These are phyloP conservation scores for Gadopsis marmoratus DNA, from an alignment of 2,797 vertebrate species.

Conservation along the genomic window DNA sequence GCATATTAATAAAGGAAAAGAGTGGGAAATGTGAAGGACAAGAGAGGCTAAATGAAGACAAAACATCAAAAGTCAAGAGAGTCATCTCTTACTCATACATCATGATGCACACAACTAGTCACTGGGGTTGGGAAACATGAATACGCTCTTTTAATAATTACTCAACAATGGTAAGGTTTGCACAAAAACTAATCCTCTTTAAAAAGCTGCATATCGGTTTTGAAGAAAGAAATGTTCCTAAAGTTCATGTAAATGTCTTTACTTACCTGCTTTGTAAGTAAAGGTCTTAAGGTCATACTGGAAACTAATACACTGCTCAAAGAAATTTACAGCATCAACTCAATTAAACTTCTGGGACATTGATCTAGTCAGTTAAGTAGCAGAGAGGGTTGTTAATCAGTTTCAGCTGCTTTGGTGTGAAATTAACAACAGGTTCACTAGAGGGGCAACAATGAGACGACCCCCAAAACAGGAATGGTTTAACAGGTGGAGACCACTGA, in stretches of 20 bases:
- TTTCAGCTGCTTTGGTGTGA: too few species aligned
- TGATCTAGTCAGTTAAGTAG: too few species aligned
- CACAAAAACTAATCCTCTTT: too few species aligned
- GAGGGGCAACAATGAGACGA: too few species aligned
- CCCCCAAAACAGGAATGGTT: too few species aligned
- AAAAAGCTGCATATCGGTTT: background rate
- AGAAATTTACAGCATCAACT: too few species aligned
- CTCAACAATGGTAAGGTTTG: background rate
- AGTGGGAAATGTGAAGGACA: background rate
- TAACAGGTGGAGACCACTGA: too few species aligned
- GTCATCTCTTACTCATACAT: background rate
- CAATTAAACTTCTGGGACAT: too few species aligned
- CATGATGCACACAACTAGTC: background rate
- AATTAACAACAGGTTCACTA: too few species aligned
- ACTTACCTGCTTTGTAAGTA: background rate
- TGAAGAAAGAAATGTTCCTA: background rate
- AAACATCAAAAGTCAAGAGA: background rate
- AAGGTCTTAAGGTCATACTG: background rate
- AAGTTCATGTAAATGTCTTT: background rate
- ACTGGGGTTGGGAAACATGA: background rate
- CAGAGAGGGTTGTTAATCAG: too few species aligned
- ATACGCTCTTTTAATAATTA: background rate
- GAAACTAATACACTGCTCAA: too few species aligned
- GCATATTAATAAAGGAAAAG: background rate
- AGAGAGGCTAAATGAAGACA: constrained; percentile 13